A percentile compares a stretch with the other conserved stretches of the same genome.
Evolutionary conservation across 2,113 vertebrate species (phyloP).

Genomic region (Neotoma lepida): DNA sequence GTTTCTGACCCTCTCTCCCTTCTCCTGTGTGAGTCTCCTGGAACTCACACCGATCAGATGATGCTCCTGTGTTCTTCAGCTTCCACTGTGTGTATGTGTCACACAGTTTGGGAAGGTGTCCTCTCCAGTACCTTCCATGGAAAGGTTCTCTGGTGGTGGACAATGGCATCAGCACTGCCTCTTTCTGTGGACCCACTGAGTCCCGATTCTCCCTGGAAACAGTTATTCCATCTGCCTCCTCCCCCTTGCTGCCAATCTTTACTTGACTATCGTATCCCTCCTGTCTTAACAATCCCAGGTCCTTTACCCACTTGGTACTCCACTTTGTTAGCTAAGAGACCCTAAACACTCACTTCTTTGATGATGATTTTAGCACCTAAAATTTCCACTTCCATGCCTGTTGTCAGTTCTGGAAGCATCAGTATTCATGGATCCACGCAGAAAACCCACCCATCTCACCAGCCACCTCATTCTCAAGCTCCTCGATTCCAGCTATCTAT

Average conservation of each 20-base stretch:
- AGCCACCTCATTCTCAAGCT: not conserved
- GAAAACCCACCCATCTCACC: not conserved
- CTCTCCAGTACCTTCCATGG: not conserved
- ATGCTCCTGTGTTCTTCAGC: not conserved
- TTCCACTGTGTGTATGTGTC: not conserved
- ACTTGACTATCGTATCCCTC: not conserved
- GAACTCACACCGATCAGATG: not conserved
- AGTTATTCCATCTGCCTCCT: not conserved
- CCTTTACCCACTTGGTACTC: not conserved
- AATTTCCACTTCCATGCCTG: fast-evolving
- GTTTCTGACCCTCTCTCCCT: too few relatives aligned
- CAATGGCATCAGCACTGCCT: not conserved
- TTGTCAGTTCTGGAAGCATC: not conserved
- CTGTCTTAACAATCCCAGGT: not conserved
- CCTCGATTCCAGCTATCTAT: not conserved
- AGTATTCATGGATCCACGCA: too few relatives aligned
- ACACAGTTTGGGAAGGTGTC: not conserved
- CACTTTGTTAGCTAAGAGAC: not conserved
- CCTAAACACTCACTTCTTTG: too few relatives aligned
- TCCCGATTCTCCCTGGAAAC: not conserved
- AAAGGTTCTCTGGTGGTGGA: not conserved
- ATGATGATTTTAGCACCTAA: not conserved
- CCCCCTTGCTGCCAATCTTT: not conserved
- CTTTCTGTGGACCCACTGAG: not conserved
- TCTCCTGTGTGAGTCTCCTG: not conserved